phyloP scores from a whole-genome alignment of 2,113 vertebrate species.

The Mungos mungo region DNA sequence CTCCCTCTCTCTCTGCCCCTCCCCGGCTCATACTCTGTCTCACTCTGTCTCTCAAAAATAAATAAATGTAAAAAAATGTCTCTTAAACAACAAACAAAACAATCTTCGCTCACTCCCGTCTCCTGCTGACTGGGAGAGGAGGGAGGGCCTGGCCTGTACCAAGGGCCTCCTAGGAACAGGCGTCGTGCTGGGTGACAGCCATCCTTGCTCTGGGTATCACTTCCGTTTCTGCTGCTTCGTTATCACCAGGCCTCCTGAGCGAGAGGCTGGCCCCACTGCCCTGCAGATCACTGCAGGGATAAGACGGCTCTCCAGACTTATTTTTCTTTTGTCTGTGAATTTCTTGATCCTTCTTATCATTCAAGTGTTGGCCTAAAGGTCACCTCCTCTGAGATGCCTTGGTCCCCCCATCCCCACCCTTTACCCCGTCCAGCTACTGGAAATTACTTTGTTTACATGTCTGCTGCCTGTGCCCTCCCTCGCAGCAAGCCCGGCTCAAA shows the following conservation, averaged over 20 bases:
- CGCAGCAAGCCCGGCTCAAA: not conserved
- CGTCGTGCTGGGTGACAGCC: not conserved
- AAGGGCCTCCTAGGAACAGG: not conserved
- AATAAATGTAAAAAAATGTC: too few species aligned
- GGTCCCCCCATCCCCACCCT: not conserved
- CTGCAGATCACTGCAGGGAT: not conserved
- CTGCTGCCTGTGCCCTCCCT: not conserved
- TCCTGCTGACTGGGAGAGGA: not conserved
- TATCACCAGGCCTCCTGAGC: not conserved
- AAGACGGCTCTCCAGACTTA: not conserved
- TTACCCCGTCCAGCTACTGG: not conserved
- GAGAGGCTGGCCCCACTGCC: not conserved
- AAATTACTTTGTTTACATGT: not conserved
- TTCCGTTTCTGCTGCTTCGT: not conserved
- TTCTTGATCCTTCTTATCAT: not conserved
- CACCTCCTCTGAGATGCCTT: not conserved
- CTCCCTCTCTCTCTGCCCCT: too few species aligned
- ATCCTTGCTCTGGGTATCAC: not conserved
- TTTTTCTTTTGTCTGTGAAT: not conserved
- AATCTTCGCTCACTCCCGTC: not conserved
- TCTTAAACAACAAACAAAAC: conserved; percentile 22
- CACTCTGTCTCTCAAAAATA: too few species aligned
- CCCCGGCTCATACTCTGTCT: too few species aligned
- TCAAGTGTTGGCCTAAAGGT: not conserved
- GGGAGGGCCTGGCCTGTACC: not conserved